Evolutionary conservation across 2,888 invertebrate genomes (phyloP), one percentile per base, ranked within the genome.

Genomic region (Hydriomena furcata): DNA sequence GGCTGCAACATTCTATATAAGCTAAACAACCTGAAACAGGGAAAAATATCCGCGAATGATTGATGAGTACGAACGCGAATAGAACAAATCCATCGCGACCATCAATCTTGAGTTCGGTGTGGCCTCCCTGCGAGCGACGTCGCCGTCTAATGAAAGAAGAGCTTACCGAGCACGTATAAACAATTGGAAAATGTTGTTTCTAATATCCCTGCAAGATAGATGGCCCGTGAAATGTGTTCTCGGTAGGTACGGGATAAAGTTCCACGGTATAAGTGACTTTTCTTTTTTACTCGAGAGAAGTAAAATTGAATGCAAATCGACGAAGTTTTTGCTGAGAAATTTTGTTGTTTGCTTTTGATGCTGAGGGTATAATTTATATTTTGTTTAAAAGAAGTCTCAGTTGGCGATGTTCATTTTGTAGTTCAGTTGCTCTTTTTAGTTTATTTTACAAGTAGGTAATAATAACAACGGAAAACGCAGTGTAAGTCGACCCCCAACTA

Each of bases 31-130:
- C 83, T 80, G 82, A 82, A 83, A 89, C 86, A 88, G 77, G 87
- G 85, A 88, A 89, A 89, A 89, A 89, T 89, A 89, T 88, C 82
- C 83, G 78, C 80, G 74, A 84, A 89, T 90, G 90, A 90, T 90
- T 86, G 90, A 90, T 90, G 89, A 88, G 82, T 73, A 73, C 67
- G 76, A 74, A 76, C 83, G 78, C 82, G 88, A 85, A 89, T 89
- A 85, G 87, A 89, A 89, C 89, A 87, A 90, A 90, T 89, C 90
- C 88, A 86, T 87, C 82, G 69, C 70, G 66, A 73, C 79, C 86
- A 90, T 90, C 89, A 89, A 90, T 90, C 89, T 89, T 88, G 75
- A 76, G 65, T 60, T 60, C 64, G 70, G 66, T 61, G 60, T 62
- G 66, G 73, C 74, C 71, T 71, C 79, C 76, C 79, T 84, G 83